A percentile compares a stretch with the other conserved stretches of the same genome.
Evolutionary conservation across 2,888 invertebrate genomes (phyloP).

Genomic region (Parnassius smintheus): DNA sequence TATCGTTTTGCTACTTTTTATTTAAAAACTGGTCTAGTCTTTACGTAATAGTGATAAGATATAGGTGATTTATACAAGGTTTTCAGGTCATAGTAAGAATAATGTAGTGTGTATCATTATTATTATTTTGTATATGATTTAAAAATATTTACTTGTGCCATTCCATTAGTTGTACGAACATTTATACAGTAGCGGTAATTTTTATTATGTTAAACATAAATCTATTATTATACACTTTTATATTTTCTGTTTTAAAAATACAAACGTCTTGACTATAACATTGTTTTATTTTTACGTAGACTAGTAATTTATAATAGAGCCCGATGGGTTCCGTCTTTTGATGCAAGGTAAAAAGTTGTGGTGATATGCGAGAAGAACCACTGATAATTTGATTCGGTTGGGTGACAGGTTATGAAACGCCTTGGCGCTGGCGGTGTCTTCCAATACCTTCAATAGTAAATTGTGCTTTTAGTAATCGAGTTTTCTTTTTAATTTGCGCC

Average conservation of each 20-base stretch:
- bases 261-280: conserved; percentile 17
- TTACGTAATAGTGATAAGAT: conserved; percentile 11
- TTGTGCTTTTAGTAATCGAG: too few species aligned
- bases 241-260: conserved; percentile 28
- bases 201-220: conserved; percentile 28
- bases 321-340: too few species aligned
- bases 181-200: conserved; percentile 25
- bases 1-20: neutral
- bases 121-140: conserved; percentile 13
- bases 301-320: too few species aligned
- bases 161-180: conserved; percentile 25
- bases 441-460: too few species aligned
- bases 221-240: conserved; percentile 29
- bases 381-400: too few species aligned
- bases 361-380: too few species aligned
- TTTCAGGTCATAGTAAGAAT: conserved; percentile 12
- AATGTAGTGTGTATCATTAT: conserved; percentile 9
- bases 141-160: conserved; percentile 24
- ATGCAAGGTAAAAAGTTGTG: too few species aligned
- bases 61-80: conserved; percentile 19
- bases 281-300: conserved; percentile 7
- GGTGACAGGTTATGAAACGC: too few species aligned
- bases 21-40: conserved; percentile 19
- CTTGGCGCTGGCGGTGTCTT: too few species aligned
- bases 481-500: too few species aligned